Evolutionary conservation across 2,113 vertebrate genomes (phyloP), one percentile per base, ranked within the genome.

Genomic region (Sphyrna mokarran): DNA sequence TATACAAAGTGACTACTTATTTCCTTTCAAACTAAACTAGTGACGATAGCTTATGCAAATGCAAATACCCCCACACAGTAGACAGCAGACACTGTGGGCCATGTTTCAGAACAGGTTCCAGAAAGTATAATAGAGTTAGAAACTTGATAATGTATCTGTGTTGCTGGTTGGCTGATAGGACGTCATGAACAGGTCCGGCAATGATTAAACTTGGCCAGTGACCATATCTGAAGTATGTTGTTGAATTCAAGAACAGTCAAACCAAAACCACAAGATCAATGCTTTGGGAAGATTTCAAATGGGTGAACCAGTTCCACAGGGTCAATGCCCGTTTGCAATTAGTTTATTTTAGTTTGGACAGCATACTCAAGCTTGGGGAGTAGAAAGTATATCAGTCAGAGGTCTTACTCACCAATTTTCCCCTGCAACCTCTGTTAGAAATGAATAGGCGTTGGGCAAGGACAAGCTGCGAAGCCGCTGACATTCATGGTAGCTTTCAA

Each of bases 11-110:
- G 87, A 90, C 22, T 72, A 40, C n/a, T 26, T 69, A 43, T 94
- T 94, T 89, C 40, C 43, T 89, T 9, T 14, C 29, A 48, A 29
- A 43, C 43, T 89, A 95, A 54, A 43, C 22, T 40, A 70, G 20
- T 48, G 93, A 72, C 13, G 37, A 63, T 63, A 63, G 66, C 37
- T 70, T 95, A 72, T 95, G 68, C 40, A 95, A 70, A 95, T 95
- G 63, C 43, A 95, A 95, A 13, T 37, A 10, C 10, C 43, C 18
- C 68, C 37, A 72, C 13, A 69, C 16, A 91, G 90, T 70, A 48
- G 93, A 29, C 13, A 22, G n/a, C 40, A 48, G 68, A 40, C 22
- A 70, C 23, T 43, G 37, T 26, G 40, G 37, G 68, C 18, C 37
- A 61, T 94, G 66, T 40, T 94, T 40, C 33, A 69, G 37, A 69